phyloP scores from a whole-genome alignment of 2,113 vertebrate genomes.

The Coregonus clupeaformis region DNA sequence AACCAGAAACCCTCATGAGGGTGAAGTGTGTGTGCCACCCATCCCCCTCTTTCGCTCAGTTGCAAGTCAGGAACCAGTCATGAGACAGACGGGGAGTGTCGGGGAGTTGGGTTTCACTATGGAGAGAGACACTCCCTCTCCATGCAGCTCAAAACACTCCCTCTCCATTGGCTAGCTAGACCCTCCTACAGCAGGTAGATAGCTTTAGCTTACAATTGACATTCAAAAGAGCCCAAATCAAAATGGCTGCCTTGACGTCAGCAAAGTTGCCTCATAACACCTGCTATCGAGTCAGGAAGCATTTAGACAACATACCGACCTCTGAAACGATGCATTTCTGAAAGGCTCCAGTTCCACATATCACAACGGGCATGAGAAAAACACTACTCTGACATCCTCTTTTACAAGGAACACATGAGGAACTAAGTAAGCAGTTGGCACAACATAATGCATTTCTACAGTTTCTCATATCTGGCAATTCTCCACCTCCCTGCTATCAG shows the following conservation, averaged over 20 bases:
- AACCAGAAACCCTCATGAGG: slow-evolving; percentile 38
- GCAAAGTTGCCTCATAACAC: neutral
- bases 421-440: too few species aligned
- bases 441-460: too few species aligned
- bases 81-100: slow-evolving; percentile 23
- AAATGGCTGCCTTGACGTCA: neutral
- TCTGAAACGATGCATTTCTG: too few species aligned
- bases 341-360: neutral
- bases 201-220: neutral
- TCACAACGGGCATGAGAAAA: neutral
- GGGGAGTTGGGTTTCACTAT: slow-evolving; percentile 55
- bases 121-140: slow-evolving; percentile 41
- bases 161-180: slow-evolving; percentile 53
- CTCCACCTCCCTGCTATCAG: neutral
- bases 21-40: slow-evolving; percentile 1
- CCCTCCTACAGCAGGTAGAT: neutral
- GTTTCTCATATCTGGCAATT: neutral
- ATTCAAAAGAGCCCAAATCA: neutral
- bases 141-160: neutral
- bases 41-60: slow-evolving; percentile 6
- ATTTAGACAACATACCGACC: neutral
- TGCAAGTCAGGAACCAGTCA: slow-evolving; percentile 53
- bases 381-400: too few species aligned
- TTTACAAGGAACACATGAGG: too few species aligned
- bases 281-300: neutral